Evolutionary conservation across 2,797 vertebrate genomes (phyloP), one percentile per base, ranked within the genome.

Genomic region (Somateria mollissima): DNA sequence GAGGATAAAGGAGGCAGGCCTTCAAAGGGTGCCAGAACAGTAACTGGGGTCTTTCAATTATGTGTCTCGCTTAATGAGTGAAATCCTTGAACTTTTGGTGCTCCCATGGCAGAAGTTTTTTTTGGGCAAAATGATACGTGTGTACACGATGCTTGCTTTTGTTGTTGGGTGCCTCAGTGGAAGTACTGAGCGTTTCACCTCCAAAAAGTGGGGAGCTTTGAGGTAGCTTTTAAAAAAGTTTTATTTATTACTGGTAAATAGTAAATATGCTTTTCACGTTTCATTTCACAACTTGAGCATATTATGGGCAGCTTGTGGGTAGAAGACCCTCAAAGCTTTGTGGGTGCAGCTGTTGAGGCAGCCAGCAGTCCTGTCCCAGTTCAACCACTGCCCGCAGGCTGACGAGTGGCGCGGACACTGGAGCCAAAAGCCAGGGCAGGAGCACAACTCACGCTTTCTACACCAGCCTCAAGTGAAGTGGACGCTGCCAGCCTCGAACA

Each of bases 11-110:
- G 58, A 64, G 84, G 36, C 57, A 20, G 25, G 39, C 54, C 81
- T 84, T 90, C 74, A 76, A 73, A 69, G 1, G 10, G 47, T 72
- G 72, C 89, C 34, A 49, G 37, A 81, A 62, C 32, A 87, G 64
- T 71, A 92, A 74, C 66, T 37, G 58, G 32, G 69, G n/a, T 43
- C 30, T 95, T 89, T 80, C 71, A 66, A 43, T 87, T 67, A 2
- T 10, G 4, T 13, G 16, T 36, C 54, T 56, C 73, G 17, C 57
- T 94, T 61, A n/a, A 60, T 95, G 60, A 70, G 60, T 58, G n/a
- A 81, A 67, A 64, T 62, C 66, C 3, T 58, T 71, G 13, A 73
- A 39, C 45, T 70, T 82, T 21, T 22, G 41, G 20, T 76, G 16
- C 13, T 77, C 7, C 2, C 27, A 22, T 10, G 20, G 65, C 41